A percentile compares a stretch with the other conserved stretches of the same genome.
Evolutionary conservation across 2,888 invertebrate genomes (phyloP).

Genomic region (Campaea margaritaria): DNA sequence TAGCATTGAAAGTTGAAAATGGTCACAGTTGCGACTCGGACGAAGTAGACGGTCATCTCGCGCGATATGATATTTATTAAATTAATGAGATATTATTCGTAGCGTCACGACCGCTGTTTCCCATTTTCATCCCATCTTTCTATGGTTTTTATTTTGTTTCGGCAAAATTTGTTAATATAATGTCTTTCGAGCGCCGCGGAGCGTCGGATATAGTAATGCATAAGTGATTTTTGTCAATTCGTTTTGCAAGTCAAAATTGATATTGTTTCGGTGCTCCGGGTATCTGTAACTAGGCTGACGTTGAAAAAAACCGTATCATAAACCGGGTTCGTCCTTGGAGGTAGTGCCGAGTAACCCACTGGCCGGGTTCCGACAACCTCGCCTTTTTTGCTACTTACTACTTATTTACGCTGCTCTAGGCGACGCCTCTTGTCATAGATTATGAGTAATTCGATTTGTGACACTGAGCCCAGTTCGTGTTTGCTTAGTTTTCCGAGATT

Average conservation of each 20-base stretch:
- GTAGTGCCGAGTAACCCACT: conserved; percentile 67
- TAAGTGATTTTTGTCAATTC: conserved; percentile 70
- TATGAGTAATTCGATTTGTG: too few species aligned
- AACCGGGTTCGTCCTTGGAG: conserved; percentile 57
- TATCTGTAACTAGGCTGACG: conserved; percentile 35
- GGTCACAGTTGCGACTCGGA: too few species aligned
- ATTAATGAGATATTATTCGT: conserved; percentile 28
- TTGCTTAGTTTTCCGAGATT: too few species aligned
- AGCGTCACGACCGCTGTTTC: conserved; percentile 39
- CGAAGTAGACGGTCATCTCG: too few species aligned
- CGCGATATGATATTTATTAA: background rate
- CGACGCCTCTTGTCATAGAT: too few species aligned
- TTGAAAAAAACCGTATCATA: conserved; percentile 41
- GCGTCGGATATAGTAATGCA: conserved; percentile 58
- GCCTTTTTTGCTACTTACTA: background rate
- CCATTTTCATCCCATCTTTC: conserved; percentile 1
- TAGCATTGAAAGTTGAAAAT: too few species aligned
- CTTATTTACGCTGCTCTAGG: too few species aligned
- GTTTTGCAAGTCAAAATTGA: conserved; percentile 72
- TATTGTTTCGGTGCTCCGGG: conserved; percentile 47
- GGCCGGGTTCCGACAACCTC: conserved; percentile 51
- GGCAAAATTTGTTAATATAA: conserved; percentile 71
- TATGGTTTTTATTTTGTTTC: conserved; percentile 43
- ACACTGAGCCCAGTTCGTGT: too few species aligned
- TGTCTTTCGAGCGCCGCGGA: conserved; percentile 15